Evolutionary conservation across 1,140 invertebrate species (phyloP).

Genomic region (Tetraneura akinire): DNA sequence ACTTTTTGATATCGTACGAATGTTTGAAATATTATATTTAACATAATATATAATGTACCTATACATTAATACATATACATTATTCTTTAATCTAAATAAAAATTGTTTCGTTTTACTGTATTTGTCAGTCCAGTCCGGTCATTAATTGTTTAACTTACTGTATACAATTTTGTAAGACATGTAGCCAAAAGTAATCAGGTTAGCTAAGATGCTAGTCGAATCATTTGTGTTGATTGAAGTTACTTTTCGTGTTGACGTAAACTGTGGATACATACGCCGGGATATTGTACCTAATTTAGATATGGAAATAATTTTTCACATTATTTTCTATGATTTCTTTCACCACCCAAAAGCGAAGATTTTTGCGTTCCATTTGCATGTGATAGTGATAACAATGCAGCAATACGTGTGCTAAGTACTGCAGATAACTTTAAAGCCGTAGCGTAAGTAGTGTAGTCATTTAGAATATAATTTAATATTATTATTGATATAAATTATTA

Average conservation of each 20-base stretch:
- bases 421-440: background rate
- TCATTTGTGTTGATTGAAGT: background rate
- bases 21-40: too few relatives aligned
- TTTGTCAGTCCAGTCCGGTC: background rate
- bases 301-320: conserved; percentile 4
- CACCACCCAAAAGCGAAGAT: conserved; percentile 14
- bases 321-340: background rate
- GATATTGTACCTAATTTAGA: conserved; percentile 47
- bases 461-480: background rate
- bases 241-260: conserved; percentile 5
- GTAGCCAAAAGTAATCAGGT: conserved; percentile 44
- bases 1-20: too few relatives aligned
- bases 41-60: too few relatives aligned
- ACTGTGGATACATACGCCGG: conserved; percentile 29
- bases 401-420: background rate
- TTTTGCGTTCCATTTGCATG: conserved; percentile 14
- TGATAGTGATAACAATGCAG: background rate
- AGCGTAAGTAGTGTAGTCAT: background rate
- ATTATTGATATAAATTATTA: background rate
- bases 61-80: too few relatives aligned
- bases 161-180: conserved; percentile 16
- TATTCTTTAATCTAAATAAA: conserved; percentile 5
- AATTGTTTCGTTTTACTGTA: background rate
- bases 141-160: conserved; percentile 37
- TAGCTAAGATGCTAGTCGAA: conserved; percentile 30